phyloP scores from a whole-genome alignment of 2,888 invertebrate genomes.

The Aquatica leii region DNA sequence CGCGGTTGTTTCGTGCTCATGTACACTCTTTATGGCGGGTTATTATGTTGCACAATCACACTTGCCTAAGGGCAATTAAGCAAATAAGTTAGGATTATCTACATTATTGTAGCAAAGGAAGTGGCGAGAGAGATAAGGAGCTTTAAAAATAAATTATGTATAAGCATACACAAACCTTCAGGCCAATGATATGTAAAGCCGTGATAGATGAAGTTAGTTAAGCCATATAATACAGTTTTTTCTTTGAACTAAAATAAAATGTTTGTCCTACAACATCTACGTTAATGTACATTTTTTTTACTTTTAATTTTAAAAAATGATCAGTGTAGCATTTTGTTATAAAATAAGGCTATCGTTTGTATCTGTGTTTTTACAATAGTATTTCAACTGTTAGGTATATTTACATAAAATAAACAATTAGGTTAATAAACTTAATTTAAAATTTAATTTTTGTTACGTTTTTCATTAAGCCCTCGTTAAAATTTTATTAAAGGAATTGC shows the following conservation, averaged over 20 bases:
- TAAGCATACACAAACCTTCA: slow-evolving; percentile 36
- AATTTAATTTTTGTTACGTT: no score
- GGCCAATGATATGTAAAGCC: slow-evolving; percentile 39
- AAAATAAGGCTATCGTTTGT: no score
- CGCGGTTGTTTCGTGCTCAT: slow-evolving; percentile 14
- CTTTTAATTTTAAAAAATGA: no score
- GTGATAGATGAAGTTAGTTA: slow-evolving; percentile 24
- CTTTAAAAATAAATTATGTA: slow-evolving; percentile 45
- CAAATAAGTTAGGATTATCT: slow-evolving; percentile 38
- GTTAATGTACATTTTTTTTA: no score
- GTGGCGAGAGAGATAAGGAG: slow-evolving; percentile 31
- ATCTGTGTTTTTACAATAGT: no score
- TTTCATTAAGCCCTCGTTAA: no score
- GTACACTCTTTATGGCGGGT: slow-evolving; percentile 23
- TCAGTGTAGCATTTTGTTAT: no score
- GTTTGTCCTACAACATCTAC: no score
- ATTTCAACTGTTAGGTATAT: no score
- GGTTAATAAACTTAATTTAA: no score
- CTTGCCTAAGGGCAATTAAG: slow-evolving; percentile 37
- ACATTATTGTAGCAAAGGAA: slow-evolving; percentile 30
- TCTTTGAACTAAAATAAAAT: not conserved
- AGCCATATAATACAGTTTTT: not conserved
- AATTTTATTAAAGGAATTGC: no score
- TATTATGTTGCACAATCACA: slow-evolving; percentile 35
- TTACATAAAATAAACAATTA: no score